These are phyloP conservation scores for Platysteira castanea DNA, from an alignment of 2,113 vertebrate species.

Conservation along the genomic window DNA sequence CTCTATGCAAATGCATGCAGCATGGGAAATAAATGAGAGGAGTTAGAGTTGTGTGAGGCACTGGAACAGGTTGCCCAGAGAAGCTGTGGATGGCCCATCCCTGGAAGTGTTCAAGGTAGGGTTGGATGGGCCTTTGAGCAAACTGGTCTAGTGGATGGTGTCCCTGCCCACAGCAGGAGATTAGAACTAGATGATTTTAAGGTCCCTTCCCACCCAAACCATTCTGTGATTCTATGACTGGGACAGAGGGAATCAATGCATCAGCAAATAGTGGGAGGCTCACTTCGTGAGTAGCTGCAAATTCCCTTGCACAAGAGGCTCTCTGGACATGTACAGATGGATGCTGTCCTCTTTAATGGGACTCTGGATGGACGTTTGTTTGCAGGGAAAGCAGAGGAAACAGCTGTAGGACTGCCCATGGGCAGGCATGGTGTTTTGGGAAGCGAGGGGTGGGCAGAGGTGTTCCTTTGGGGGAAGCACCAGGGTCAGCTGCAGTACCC, in stretches of 20 bases:
- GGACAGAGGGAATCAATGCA: background rate
- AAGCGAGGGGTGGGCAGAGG: background rate
- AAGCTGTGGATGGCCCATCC: background rate
- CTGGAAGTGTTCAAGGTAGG: background rate
- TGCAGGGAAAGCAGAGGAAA: background rate
- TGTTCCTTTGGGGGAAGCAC: background rate
- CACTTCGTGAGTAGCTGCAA: background rate
- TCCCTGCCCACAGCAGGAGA: background rate
- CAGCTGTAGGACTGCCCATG: background rate
- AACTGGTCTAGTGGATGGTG: background rate
- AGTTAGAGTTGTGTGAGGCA: too few species aligned
- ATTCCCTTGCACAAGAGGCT: background rate
- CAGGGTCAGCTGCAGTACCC: background rate
- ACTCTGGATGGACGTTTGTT: background rate
- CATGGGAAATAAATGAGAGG: background rate
- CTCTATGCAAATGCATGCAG: background rate
- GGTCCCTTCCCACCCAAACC: background rate
- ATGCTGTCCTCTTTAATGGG: background rate
- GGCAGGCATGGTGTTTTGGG: rapidly evolving
- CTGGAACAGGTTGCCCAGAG: background rate
- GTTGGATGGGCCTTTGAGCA: background rate
- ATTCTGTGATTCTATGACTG: background rate
- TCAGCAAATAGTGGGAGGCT: background rate
- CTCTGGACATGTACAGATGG: rapidly evolving
- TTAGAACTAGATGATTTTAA: background rate